Conservation (phyloP, 2,113 vertebrate genomes). For the Cyprinodon variegatus region DNA sequence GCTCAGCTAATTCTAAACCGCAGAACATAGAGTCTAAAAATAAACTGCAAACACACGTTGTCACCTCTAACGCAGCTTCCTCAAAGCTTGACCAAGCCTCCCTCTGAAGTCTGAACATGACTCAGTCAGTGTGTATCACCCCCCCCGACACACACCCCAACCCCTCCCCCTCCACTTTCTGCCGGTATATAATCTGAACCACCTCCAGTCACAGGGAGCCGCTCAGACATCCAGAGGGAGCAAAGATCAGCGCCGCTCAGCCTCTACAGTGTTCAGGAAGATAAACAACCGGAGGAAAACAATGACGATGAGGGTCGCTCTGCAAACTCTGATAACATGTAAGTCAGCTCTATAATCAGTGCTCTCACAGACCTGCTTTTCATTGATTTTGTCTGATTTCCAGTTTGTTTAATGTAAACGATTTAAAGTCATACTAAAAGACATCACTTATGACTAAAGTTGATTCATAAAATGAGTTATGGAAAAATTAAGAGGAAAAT, state of each 20-base stretch:
- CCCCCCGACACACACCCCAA: neutral
- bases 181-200: slow-evolving; percentile 23
- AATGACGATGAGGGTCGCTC: slow-evolving; percentile 17
- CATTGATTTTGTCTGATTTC: neutral
- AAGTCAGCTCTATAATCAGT: slow-evolving; percentile 30
- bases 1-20: too few species aligned
- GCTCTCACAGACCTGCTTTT: too few species aligned
- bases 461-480: too few species aligned
- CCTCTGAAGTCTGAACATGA: neutral
- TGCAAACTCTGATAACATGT: slow-evolving; percentile 42
- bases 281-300: slow-evolving; percentile 5
- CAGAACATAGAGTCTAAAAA: neutral
- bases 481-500: neutral
- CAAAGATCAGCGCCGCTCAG: slow-evolving; percentile 17
- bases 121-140: neutral
- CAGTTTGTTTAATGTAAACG: neutral
- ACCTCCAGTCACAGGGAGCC: slow-evolving; percentile 11
- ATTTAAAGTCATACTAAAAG: neutral
- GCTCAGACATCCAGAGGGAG: slow-evolving; percentile 15
- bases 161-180: neutral
- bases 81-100: neutral
- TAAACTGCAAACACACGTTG: neutral
- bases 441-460: too few species aligned
- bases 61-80: neutral
- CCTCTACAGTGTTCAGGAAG: slow-evolving; percentile 3